Evolutionary conservation across 2,113 vertebrate genomes (phyloP).

Genomic region (Cynocephalus volans): DNA sequence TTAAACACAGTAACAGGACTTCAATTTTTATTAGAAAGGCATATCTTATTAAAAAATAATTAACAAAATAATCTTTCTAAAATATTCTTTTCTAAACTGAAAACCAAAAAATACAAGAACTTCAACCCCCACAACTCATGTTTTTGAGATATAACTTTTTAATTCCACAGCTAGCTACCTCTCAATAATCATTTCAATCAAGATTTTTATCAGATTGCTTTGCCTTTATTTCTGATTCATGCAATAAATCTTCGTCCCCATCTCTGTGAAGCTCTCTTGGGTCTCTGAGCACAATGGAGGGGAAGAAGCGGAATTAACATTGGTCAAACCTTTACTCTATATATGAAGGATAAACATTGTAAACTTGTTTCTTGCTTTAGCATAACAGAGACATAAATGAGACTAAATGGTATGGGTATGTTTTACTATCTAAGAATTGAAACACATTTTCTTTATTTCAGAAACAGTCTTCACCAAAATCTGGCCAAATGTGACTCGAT

Average conservation of each 20-base stretch:
- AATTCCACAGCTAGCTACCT: neutral
- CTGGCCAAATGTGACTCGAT: neutral
- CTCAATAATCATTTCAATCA: neutral
- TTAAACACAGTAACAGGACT: neutral
- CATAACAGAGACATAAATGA: neutral
- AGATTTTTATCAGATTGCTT: neutral
- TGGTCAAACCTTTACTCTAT: neutral
- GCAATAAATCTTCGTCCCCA: neutral
- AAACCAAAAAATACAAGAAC: neutral
- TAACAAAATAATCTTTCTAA: neutral
- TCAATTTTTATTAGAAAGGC: neutral
- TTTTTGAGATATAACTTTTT: neutral
- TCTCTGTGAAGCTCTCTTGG: neutral
- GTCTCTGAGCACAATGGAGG: neutral
- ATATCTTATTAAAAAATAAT: neutral
- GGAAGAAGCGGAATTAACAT: neutral
- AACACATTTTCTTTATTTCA: constrained; percentile 10
- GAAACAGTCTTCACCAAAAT: neutral
- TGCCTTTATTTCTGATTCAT: neutral
- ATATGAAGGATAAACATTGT: neutral
- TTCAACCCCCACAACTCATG: neutral
- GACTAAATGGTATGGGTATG: neutral
- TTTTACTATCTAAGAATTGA: neutral
- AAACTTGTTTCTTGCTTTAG: neutral
- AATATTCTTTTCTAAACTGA: neutral